Conservation (phyloP, 2,113 vertebrate genomes). For the Nothocercus nigrocapillus region DNA sequence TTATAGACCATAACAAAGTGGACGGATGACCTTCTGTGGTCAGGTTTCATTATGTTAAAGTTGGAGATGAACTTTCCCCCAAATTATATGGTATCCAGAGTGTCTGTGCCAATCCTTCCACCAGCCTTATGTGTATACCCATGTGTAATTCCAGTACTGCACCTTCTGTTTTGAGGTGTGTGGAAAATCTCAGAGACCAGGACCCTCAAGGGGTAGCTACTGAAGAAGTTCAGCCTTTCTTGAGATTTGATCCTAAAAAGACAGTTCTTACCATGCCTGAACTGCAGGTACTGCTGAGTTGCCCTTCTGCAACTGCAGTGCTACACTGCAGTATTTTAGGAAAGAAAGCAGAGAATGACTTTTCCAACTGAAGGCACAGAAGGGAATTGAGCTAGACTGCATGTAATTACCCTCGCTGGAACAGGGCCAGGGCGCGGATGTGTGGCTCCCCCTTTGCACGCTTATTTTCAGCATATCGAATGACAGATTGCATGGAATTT, state of each 20-base stretch:
- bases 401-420: constrained; percentile 36
- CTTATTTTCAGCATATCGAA: constrained; percentile 1
- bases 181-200: neutral
- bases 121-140: neutral
- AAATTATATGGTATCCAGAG: neutral
- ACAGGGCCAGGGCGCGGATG: neutral
- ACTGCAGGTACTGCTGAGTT: neutral
- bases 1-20: neutral
- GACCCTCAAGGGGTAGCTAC: neutral
- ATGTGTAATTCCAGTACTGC: neutral
- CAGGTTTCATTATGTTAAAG: neutral
- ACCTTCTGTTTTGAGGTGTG: neutral
- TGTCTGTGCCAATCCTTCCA: neutral
- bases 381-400: neutral
- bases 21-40: neutral
- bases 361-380: neutral
- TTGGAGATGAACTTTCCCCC: neutral
- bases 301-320: accelerated
- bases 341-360: neutral
- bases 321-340: neutral
- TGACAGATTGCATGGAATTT: neutral
- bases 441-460: neutral
- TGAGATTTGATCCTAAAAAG: neutral
- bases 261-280: neutral
- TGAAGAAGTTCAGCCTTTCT: neutral